A percentile compares a stretch with the other conserved stretches of the same genome.
Conservation (phyloP, 2,888 invertebrate species). For the Hyalella azteca region DNA sequence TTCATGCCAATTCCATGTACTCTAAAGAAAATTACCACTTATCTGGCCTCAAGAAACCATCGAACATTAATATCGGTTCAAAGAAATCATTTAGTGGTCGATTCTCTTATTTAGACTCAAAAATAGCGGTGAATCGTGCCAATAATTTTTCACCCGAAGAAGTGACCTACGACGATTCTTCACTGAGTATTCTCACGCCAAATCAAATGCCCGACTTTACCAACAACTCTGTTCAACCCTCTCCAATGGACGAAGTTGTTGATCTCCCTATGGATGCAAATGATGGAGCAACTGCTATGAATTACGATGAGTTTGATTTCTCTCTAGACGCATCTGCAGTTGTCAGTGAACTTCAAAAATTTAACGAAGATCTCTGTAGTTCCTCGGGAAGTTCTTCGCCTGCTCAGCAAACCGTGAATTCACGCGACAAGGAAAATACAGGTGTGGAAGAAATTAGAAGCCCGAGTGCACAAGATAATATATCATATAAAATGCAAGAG, state of each 20-base stretch:
- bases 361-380: conserved; percentile 13
- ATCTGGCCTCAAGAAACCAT: not conserved
- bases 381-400: conserved; percentile 22
- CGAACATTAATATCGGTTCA: not conserved
- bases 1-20: not conserved
- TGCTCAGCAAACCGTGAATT: not conserved
- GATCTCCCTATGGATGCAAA: conserved; percentile 60
- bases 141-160: conserved; percentile 72
- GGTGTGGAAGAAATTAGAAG: not conserved
- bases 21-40: not conserved
- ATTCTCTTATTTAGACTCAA: not conserved
- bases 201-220: conserved; percentile 79
- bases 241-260: conserved; percentile 72
- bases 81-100: not conserved
- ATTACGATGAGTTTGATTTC: conserved; percentile 48
- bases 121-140: not conserved
- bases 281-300: conserved; percentile 40
- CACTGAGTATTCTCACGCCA: conserved; percentile 81
- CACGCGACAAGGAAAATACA: not conserved
- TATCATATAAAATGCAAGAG: not conserved
- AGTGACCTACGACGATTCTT: conserved; percentile 54
- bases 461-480: not conserved
- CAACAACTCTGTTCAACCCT: conserved; percentile 63
- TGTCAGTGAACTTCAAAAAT: conserved; percentile 49
- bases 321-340: conserved; percentile 51